Evolutionary conservation across 2,797 vertebrate genomes (phyloP).

Genomic region (Eulemur coronatus): DNA sequence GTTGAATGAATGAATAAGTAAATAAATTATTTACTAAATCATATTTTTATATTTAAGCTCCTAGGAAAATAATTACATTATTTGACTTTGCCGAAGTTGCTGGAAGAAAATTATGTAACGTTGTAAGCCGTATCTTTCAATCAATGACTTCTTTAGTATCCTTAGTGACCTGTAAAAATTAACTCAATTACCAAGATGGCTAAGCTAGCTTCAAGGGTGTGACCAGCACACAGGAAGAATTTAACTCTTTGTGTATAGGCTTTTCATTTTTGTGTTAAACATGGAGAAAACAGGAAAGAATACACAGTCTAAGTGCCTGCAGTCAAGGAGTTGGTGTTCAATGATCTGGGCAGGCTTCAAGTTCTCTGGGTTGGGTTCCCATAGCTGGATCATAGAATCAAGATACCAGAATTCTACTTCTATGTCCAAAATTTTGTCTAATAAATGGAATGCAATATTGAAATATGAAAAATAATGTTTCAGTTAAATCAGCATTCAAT

Average conservation of each 20-base stretch:
- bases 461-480: slow-evolving; percentile 71
- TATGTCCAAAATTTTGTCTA: slow-evolving; percentile 49
- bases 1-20: not conserved
- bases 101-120: not conserved
- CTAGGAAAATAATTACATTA: not conserved
- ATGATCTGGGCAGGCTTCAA: slow-evolving; percentile 9
- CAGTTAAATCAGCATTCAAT: slow-evolving; percentile 64
- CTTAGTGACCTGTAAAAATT: not conserved
- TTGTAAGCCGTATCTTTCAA: not conserved
- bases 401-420: slow-evolving; percentile 38
- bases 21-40: not conserved
- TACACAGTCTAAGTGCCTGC: not conserved
- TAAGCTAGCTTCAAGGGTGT: not conserved
- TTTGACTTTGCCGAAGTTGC: not conserved
- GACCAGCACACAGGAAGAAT: not conserved
- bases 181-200: not conserved
- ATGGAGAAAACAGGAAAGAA: not conserved
- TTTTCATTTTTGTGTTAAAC: not conserved
- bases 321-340: slow-evolving; percentile 1
- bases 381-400: slow-evolving; percentile 45
- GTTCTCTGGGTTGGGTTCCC: not conserved
- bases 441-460: slow-evolving; percentile 65
- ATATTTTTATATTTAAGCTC: not conserved
- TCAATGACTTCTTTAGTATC: not conserved
- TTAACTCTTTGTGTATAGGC: not conserved